Evolutionary conservation across 2,797 vertebrate genomes (phyloP), one percentile per base, ranked within the genome.

Genomic region (Malurus leucopterus): DNA sequence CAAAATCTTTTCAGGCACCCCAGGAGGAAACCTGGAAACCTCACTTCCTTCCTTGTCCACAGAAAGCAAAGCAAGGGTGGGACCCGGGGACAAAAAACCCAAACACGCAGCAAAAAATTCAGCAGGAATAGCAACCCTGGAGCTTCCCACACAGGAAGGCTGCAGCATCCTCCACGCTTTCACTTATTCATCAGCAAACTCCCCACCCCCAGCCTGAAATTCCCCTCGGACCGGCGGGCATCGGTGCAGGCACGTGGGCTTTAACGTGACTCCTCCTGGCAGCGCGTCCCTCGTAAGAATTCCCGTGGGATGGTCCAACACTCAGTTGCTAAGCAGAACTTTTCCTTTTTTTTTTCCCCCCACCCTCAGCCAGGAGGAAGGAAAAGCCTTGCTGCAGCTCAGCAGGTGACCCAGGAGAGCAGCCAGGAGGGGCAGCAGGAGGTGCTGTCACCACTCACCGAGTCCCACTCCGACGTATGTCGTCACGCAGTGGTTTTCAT

Each of bases 401-500:
- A 34, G 68, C 38, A 40, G 27, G 62, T 63, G 61, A 91, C 29
- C 70, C 44, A 22, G 23, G 44, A 78, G 77, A 62, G 74, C 21
- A 27, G 74, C 34, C 51, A 61, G 59, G 75, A 77, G 30, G 62
- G 67, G 50, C 55, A 81, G 55, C 15, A 77, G 62, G 38, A 76
- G 64, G 53, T 24, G 51, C 51, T 30, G 58, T 3, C 83, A 6
- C 9, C 63, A 90, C 96, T 87, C 91, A 96, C 96, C 96, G 1
- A 96, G 13, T 34, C 94, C 93, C 80, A 87, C 61, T 40, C 95
- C 94, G 0, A 95, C 41, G 1, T 96, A 96, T 0, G 95, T 95
- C 2, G 96, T 96, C 67, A 90, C 95, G 1, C 96, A 96, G 72
- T 92, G 92, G 53, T 91, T 92, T 9, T 96, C 94, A 8, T 80